A percentile compares a stretch with the other conserved stretches of the same genome.
These are phyloP conservation scores for Dicrostonyx torquatus DNA, from an alignment of 2,797 vertebrate species.

Conservation along the genomic window DNA sequence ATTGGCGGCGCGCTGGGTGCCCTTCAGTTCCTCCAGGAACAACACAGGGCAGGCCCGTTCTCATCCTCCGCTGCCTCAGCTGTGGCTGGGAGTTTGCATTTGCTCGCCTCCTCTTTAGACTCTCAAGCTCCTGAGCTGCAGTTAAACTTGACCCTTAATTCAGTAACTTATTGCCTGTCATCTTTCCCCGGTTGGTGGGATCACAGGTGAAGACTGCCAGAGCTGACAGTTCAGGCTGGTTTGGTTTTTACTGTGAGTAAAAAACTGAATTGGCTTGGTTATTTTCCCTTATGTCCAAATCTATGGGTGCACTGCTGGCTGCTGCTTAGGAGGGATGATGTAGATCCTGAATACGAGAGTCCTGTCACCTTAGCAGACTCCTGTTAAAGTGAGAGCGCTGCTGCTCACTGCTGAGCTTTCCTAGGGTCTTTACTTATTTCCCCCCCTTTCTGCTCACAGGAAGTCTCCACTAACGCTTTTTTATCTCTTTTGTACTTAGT, in stretches of 20 bases:
- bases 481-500: not conserved
- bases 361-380: not conserved
- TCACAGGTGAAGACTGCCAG: not conserved
- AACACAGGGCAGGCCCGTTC: not conserved
- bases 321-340: not conserved
- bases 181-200: not conserved
- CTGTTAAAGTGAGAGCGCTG: not conserved
- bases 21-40: not conserved
- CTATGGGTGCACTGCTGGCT: not conserved
- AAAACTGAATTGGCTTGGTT: not conserved
- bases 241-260: constrained; percentile 30
- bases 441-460: not conserved
- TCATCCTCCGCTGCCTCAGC: not conserved
- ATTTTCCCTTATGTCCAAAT: not conserved
- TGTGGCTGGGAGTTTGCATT: constrained; percentile 7
- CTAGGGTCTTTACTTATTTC: not conserved
- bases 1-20: not conserved
- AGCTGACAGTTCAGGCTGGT: not conserved
- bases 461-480: not conserved
- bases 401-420: not conserved
- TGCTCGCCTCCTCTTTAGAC: not conserved
- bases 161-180: not conserved
- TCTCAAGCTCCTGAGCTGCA: not conserved
- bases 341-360: not conserved
- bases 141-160: not conserved